Evolutionary conservation across 2,113 vertebrate genomes (phyloP).

Genomic region (Etheostoma cragini): DNA sequence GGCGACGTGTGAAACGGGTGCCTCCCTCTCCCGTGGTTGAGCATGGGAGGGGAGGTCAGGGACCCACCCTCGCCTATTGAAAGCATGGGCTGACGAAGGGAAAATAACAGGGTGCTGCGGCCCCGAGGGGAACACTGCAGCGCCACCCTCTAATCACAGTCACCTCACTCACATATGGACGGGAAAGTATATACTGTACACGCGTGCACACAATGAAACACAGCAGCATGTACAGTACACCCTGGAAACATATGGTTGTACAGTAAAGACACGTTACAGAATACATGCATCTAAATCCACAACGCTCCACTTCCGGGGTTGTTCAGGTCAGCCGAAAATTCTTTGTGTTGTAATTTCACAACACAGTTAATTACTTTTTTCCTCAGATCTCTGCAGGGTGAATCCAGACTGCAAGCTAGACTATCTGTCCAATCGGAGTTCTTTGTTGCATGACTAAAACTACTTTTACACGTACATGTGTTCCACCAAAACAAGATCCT

Average conservation of each 20-base stretch:
- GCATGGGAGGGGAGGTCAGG: constrained; percentile 74
- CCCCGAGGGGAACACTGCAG: constrained; percentile 41
- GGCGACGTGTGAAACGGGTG: constrained; percentile 39
- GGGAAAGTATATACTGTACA: constrained; percentile 14
- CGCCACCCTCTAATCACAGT: constrained; percentile 77
- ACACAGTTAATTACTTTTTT: no score
- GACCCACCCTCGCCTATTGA: constrained; percentile 69
- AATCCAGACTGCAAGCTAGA: no score
- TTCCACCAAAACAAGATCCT: no score
- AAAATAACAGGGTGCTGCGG: constrained; percentile 76
- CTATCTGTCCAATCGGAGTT: no score
- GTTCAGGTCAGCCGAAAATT: no score
- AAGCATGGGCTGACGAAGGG: constrained; percentile 57
- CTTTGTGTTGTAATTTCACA: no score
- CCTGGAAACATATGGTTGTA: neutral
- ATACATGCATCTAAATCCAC: neutral
- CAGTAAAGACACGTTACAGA: neutral
- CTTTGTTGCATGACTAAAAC: no score
- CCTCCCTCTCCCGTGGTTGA: constrained; percentile 69
- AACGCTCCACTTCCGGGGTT: no score
- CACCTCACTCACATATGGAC: constrained; percentile 53
- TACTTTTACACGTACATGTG: no score
- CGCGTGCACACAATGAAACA: constrained; percentile 32
- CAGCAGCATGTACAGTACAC: neutral
- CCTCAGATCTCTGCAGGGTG: no score